Percentiles rank a stretch among this genome's conserved stretches.
These are phyloP conservation scores for Drosophila hawaiiensis DNA, from an alignment of 2,888 invertebrate genomes.

Conservation along the genomic window DNA sequence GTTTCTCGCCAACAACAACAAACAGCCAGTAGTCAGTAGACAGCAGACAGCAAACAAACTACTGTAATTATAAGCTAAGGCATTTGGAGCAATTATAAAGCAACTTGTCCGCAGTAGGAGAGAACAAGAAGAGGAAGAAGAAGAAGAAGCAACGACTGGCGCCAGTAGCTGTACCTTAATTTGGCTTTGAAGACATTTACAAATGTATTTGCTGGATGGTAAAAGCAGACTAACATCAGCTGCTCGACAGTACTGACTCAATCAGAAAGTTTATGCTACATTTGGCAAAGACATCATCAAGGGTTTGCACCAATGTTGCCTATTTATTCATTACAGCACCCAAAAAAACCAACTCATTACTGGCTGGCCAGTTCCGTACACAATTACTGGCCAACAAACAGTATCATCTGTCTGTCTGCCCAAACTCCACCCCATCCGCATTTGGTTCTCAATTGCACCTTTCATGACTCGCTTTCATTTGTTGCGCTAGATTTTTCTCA, in stretches of 20 bases:
- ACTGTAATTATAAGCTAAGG: conserved; percentile 64
- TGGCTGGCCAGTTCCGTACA: conserved; percentile 31
- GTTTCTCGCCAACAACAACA: conserved; percentile 33
- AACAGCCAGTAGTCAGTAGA: conserved; percentile 54
- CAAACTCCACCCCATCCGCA: not conserved
- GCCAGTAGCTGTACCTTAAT: not conserved
- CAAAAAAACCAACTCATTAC: conserved; percentile 45
- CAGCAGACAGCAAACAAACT: conserved; percentile 71
- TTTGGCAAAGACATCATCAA: conserved; percentile 52
- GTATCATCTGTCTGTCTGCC: conserved; percentile 39
- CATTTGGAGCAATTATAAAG: conserved; percentile 59
- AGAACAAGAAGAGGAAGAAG: conserved; percentile 2
- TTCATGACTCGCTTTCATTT: conserved; percentile 70
- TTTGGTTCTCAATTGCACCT: conserved; percentile 43
- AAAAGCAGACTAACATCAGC: conserved; percentile 12
- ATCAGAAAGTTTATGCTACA: conserved; percentile 57
- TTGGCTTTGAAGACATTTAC: conserved; percentile 56
- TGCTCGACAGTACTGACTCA: conserved; percentile 32
- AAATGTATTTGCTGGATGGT: conserved; percentile 35
- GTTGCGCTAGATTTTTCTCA: conserved; percentile 83
- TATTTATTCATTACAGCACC: conserved; percentile 55
- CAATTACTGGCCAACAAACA: conserved; percentile 46
- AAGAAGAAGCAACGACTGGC: conserved; percentile 3
- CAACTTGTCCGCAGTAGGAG: conserved; percentile 11
- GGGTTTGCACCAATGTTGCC: conserved; percentile 11